Conservation (phyloP, 2,797 vertebrate species). For the Gallinago solitaria region DNA sequence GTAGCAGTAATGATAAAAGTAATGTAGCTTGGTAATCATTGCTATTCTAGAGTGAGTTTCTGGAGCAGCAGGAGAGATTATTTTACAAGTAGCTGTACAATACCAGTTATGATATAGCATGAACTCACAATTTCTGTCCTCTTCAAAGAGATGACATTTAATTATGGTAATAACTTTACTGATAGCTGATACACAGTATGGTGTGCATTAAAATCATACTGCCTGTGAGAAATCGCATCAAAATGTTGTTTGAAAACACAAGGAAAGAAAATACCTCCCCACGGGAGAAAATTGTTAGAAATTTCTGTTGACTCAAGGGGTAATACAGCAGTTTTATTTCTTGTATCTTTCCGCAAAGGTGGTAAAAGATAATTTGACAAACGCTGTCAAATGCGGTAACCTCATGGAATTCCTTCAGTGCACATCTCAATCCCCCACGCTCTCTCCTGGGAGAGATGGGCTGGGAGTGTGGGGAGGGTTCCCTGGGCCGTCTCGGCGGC, state of each 20-base stretch:
- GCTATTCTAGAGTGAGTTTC: slow-evolving; percentile 50
- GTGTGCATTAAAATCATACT: slow-evolving; percentile 55
- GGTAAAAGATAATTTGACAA: slow-evolving; percentile 45
- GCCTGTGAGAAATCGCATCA: slow-evolving; percentile 50
- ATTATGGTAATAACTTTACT: slow-evolving; percentile 70
- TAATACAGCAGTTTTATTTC: neutral
- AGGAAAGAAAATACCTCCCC: slow-evolving; percentile 32
- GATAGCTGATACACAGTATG: slow-evolving; percentile 65
- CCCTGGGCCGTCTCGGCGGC: slow-evolving; percentile 27
- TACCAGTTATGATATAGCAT: slow-evolving; percentile 59
- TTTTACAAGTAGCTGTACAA: slow-evolving; percentile 69
- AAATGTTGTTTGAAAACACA: slow-evolving; percentile 41
- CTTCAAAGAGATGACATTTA: slow-evolving; percentile 72
- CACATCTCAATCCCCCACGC: slow-evolving; percentile 58
- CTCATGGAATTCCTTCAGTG: slow-evolving; percentile 39
- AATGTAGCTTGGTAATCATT: slow-evolving; percentile 2
- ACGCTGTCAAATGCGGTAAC: slow-evolving; percentile 31
- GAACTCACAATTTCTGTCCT: slow-evolving; percentile 60
- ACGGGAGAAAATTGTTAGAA: neutral
- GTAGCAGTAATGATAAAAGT: neutral
- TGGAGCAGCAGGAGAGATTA: slow-evolving; percentile 71
- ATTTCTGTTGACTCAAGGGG: neutral
- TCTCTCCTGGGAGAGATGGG: slow-evolving; percentile 16
- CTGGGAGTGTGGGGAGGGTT: slow-evolving; percentile 23
- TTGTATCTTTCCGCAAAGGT: neutral